A percentile compares a stretch with the other conserved stretches of the same genome.
Evolutionary conservation across 2,888 invertebrate species (phyloP).

Genomic region (Eupithecia subfuscata): DNA sequence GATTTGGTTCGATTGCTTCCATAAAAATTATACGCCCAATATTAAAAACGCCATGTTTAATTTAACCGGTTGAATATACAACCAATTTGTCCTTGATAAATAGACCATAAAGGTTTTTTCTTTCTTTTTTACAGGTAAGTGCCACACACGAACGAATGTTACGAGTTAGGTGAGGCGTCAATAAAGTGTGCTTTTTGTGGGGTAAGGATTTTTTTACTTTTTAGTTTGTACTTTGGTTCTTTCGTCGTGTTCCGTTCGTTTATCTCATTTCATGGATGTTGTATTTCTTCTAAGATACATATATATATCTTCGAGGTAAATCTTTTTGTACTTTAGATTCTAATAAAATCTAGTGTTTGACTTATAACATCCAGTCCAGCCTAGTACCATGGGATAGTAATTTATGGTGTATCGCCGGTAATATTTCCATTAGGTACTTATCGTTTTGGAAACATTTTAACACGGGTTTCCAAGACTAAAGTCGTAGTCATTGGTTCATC

Average conservation of each 20-base stretch:
- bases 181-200: conserved; percentile 49
- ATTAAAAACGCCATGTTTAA: conserved; percentile 26
- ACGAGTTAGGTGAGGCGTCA: conserved; percentile 49
- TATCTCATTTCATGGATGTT: conserved; percentile 1
- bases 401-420: background rate
- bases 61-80: conserved; percentile 34
- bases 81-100: conserved; percentile 58
- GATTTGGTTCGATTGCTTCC: conserved; percentile 21
- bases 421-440: background rate
- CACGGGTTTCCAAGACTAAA: background rate
- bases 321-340: background rate
- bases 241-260: conserved; percentile 7
- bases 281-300: background rate
- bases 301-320: background rate
- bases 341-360: background rate
- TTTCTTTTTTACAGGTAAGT: conserved; percentile 68
- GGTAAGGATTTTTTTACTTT: conserved; percentile 14
- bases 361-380: background rate
- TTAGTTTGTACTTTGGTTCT: conserved; percentile 5
- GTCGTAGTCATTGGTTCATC: background rate
- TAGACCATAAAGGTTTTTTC: conserved; percentile 52
- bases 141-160: conserved; percentile 55
- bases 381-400: background rate
- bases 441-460: background rate
- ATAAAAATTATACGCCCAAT: conserved; percentile 28